These are phyloP conservation scores for Protonemura montana DNA, from an alignment of 2,888 invertebrate genomes.

Conservation along the genomic window DNA sequence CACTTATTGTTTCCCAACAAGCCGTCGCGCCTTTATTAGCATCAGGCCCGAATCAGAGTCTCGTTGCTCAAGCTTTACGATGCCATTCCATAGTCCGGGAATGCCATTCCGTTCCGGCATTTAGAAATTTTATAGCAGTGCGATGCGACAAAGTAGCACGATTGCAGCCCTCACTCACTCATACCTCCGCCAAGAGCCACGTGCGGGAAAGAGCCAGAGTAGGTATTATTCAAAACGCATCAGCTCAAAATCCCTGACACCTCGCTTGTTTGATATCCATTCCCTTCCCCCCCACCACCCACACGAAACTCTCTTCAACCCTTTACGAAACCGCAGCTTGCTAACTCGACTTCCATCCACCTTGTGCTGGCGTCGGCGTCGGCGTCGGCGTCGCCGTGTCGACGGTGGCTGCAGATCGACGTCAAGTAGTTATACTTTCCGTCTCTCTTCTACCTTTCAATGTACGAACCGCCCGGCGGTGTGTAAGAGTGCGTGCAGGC, in stretches of 20 bases:
- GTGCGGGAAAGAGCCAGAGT: conserved; percentile 3
- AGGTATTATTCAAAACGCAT: conserved; percentile 40
- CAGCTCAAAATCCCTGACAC: conserved; percentile 43
- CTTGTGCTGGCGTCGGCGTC: background rate
- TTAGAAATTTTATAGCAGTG: conserved; percentile 38
- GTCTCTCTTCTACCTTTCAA: conserved; percentile 24
- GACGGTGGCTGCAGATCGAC: background rate
- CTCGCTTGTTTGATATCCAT: conserved; percentile 36
- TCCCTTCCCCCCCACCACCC: conserved; percentile 17
- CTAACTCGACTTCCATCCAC: background rate
- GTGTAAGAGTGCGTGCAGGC: conserved; percentile 22
- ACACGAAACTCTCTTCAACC: conserved; percentile 25
- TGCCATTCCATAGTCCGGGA: background rate
- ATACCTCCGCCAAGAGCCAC: background rate
- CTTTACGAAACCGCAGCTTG: conserved; percentile 16
- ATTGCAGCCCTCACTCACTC: conserved; percentile 26
- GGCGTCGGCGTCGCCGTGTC: conserved; percentile 8
- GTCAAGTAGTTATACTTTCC: conserved; percentile 20
- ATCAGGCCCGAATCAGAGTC: no score
- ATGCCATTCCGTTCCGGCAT: conserved; percentile 1
- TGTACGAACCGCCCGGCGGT: background rate
- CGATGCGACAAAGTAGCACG: conserved; percentile 26
- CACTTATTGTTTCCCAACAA: background rate
- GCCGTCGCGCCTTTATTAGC: background rate
- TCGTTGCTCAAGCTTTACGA: background rate